Evolutionary conservation across 1,140 invertebrate species (phyloP).

Genomic region (Halictus rubicundus): DNA sequence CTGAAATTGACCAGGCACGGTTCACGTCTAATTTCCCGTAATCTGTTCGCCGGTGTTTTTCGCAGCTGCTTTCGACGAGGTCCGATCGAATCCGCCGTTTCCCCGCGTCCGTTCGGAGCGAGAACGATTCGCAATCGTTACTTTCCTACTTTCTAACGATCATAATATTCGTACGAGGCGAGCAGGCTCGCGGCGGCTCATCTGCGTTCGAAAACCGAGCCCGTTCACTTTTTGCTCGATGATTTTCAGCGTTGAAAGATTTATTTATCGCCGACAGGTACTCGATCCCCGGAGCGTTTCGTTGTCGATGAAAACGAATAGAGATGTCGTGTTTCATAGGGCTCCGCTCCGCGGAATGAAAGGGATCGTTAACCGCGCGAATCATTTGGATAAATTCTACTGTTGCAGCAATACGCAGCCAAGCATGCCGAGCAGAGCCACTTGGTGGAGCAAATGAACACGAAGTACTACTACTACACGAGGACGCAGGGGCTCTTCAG

Average conservation of each 20-base stretch:
- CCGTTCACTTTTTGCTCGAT: neutral
- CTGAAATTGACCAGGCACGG: neutral
- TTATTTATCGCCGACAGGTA: neutral
- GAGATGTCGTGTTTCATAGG: neutral
- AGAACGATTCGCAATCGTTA: neutral
- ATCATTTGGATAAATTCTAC: slow-evolving; percentile 33
- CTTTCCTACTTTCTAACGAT: slow-evolving; percentile 59
- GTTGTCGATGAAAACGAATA: too few species aligned
- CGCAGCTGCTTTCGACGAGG: neutral
- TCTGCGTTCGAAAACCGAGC: slow-evolving; percentile 7
- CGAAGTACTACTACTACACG: slow-evolving; percentile 92
- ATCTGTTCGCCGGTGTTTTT: slow-evolving; percentile 11
- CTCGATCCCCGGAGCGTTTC: too few species aligned
- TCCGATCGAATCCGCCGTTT: neutral
- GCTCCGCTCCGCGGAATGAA: neutral
- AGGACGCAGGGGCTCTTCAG: slow-evolving; percentile 94
- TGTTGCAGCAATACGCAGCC: slow-evolving; percentile 86
- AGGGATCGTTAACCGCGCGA: slow-evolving; percentile 19
- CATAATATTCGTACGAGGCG: slow-evolving; percentile 47
- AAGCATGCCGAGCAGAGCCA: slow-evolving; percentile 86
- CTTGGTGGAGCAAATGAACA: slow-evolving; percentile 89
- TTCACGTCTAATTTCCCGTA: slow-evolving; percentile 17
- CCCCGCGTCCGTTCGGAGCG: neutral
- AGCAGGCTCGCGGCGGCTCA: slow-evolving; percentile 18
- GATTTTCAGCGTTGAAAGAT: neutral